Evolutionary conservation across 92 coral and sea anemone species (phyloP), one percentile per base, ranked within the genome.

Genomic region (Chrysogorgia sp.): DNA sequence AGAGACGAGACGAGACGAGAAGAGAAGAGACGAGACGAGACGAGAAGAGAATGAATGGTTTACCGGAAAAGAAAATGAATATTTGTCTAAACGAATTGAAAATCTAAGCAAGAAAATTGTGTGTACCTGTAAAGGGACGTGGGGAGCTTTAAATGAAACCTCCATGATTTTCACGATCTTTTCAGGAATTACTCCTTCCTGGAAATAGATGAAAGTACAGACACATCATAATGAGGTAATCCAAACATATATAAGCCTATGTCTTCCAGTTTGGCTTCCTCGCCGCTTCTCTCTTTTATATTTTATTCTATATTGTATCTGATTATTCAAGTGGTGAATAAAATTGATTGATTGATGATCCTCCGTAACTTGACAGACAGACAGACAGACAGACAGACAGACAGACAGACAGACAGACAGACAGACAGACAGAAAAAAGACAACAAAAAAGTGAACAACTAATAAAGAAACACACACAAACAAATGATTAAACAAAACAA

Each of bases 121-220:
- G 7, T 28, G 55, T 37, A 91, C 98, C 92, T 93, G 98, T 14
- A 93, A 85, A 9, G 98, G 90, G 12, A 93, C 89, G 40, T 93
- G 98, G 13, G 92, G 92, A 52, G 93, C 90, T 43, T 89, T 85
- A 8, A 93, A 79, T 21, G 96, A 83, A 0, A 86, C 31, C 25
- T 93, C 98, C 24, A 91, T 52, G 43, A 93, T 89, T 88, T 89
- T 91, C 45, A 92, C 90, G 34, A 93, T 90, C 84, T 85, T 91
- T 45, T 93, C 98, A 63, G 97, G 90, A 15, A 88, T 89, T n/a
- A 85, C 82, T 14, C 96, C 96, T 72, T 93, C 97, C 97, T 93
- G 66, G 19, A 72, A 68, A 63, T 13, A 75, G 25, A 58, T 17
- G 5, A 21, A 30, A n/a, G n/a, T n/a, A n/a, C n/a, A n/a, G n/a